phyloP scores from a whole-genome alignment of 2,888 invertebrate species.

The Sarcophaga carnaria region DNA sequence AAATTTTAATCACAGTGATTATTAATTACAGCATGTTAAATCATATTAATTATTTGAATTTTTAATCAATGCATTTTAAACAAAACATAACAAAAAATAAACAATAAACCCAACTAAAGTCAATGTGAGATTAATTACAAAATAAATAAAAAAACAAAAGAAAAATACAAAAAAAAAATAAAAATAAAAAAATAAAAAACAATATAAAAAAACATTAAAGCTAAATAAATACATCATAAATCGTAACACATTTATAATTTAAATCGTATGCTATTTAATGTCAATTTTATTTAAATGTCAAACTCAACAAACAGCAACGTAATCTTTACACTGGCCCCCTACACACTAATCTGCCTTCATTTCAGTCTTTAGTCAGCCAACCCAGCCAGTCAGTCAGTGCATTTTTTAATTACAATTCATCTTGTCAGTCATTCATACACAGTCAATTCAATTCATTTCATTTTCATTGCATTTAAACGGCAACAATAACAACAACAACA shows the following conservation, averaged over 20 bases:
- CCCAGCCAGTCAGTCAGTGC: constrained; percentile 10
- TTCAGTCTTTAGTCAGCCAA: too few relatives aligned
- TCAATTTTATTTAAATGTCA: constrained; percentile 52
- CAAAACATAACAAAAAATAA: not conserved
- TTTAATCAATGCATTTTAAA: constrained; percentile 7
- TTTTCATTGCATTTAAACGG: constrained; percentile 4
- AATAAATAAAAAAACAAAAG: constrained; percentile 7
- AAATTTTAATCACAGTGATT: constrained; percentile 10
- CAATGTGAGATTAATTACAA: not conserved
- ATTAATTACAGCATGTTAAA: constrained; percentile 47
- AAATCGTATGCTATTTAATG: constrained; percentile 52
- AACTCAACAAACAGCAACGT: constrained; percentile 22
- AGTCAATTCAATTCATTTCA: too few relatives aligned
- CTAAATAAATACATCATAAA: constrained; percentile 48
- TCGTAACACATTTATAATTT: constrained; percentile 56
- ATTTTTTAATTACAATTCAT: constrained; percentile 2
- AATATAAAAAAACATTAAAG: not conserved
- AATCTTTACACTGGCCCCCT: not conserved
- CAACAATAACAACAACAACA: not conserved
- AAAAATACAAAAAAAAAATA: too few relatives aligned
- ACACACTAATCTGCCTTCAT: not conserved
- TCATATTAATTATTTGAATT: constrained; percentile 39
- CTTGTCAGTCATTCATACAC: not conserved
- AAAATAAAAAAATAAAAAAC: not conserved
- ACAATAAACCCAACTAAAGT: not conserved